Evolutionary conservation across 2,888 invertebrate species (phyloP).

Genomic region (Xylophagus ater): DNA sequence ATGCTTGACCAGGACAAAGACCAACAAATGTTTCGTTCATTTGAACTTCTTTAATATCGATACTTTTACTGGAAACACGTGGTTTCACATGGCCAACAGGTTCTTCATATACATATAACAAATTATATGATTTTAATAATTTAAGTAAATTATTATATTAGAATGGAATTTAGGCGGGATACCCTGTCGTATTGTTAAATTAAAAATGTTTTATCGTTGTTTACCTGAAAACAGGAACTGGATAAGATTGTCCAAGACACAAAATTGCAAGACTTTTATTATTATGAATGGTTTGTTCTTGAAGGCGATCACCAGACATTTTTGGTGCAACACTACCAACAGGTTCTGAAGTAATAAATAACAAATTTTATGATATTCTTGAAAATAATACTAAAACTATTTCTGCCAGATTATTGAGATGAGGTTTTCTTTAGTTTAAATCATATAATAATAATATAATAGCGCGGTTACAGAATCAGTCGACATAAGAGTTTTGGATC

Average conservation of each 20-base stretch:
- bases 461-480: too few species aligned
- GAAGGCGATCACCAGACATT: conserved; percentile 45
- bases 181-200: conserved; percentile 12
- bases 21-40: conserved; percentile 20
- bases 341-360: conserved; percentile 48
- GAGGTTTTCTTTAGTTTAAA: too few species aligned
- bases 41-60: conserved; percentile 31
- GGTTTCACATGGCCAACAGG: conserved; percentile 35
- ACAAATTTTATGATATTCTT: too few species aligned
- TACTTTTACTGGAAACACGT: conserved; percentile 31
- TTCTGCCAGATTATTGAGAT: too few species aligned
- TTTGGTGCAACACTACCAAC: conserved; percentile 57
- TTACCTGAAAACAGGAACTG: conserved; percentile 66
- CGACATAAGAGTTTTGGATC: too few species aligned
- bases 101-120: too few species aligned
- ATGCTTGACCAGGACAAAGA: conserved; percentile 43
- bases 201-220: conserved; percentile 19
- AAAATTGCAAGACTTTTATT: conserved; percentile 49
- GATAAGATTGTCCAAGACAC: conserved; percentile 65
- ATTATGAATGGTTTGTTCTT: conserved; percentile 40
- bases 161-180: too few species aligned
- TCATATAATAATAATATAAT: too few species aligned
- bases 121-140: too few species aligned
- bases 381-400: too few species aligned
- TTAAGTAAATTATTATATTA: too few species aligned